Evolutionary conservation across 2,888 invertebrate genomes (phyloP), one percentile per base, ranked within the genome.

Genomic region (Eupithecia inturbata): DNA sequence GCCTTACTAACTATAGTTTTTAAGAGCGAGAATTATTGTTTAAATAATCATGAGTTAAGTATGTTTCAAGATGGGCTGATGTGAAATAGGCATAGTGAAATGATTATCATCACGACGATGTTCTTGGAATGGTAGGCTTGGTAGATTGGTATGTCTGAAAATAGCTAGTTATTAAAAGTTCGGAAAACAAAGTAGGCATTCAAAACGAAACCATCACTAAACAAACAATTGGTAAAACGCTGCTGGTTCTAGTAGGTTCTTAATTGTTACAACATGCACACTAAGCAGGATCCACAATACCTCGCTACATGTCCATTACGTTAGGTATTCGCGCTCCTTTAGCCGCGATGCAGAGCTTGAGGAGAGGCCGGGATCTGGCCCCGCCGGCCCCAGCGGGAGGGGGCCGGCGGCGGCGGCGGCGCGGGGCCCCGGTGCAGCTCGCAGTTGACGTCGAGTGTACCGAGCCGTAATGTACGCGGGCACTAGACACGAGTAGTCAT

Each of bases 311-410:
- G 66, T 66, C 66, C 66, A 66, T 66, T 26, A 26, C 39, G 33
- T 36, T 73, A 64, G 71, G 68, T 68, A 74, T 71, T 60, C 66
- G 39, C 66, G 73, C 70, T 81, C 83, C 83, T 83, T 85, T 84
- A 85, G 86, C 85, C 82, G 82, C 84, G 87, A 84, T 86, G 81
- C 75, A 81, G 81, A 83, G 88, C 86, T 84, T 83, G 84, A 89
- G 88, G 84, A 87, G 86, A 85, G 84, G 83, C 78, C 77, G 81
- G 79, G 75, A 22, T 28, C n/a, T 22, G 22, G 57, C 39, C 36
- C 66, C 64, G 26, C 3, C 5, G 14, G 5, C 6, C 66, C 70
- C 70, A 72, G 76, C 79, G 62, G 70, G 77, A 73, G 78, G 74
- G 71, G 33, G 33, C 31, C 2, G 73, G 57, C 3, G 72, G n/a